Evolutionary conservation across 2,797 vertebrate species (phyloP), one percentile per base, ranked within the genome.

Genomic region (Anas bernieri): DNA sequence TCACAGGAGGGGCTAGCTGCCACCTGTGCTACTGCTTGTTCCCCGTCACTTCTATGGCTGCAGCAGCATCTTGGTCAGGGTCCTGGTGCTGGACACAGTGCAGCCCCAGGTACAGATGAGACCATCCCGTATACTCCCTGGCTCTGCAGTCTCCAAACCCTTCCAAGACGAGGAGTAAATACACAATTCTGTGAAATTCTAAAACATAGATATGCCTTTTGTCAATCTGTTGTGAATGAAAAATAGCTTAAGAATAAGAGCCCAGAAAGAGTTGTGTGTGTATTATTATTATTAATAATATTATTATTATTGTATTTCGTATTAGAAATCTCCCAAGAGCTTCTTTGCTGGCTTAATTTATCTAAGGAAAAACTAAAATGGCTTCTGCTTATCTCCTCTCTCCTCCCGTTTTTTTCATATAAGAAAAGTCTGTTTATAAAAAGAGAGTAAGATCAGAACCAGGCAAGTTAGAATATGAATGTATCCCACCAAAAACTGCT

Each of bases 321-420:
- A 54, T 67, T 13, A 0, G 68, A 93, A 93, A 87, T 82, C 77
- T 92, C 83, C 78, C 59, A 76, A 84, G 25, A 92, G 28, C 83
- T 68, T 85, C 48, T 83, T 95, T 87, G 31, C 75, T 74, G 21
- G 39, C 45, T 85, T 95, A 90, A 88, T 85, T 90, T 88, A 94
- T 92, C 75, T 74, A 80, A 92, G 31, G 31, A 25, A 95, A 88
- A 92, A 78, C 37, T 92, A 83, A 95, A 95, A 95, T 86, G 93
- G 68, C 45, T 94, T 80, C 85, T 90, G 33, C 50, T 72, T 87
- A 48, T 48, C 25, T 92, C 66, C 28, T 90, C 23, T 10, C 31
- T 12, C 23, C 7, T 74, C 33, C 12, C 5, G 3, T 2, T 48
- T 77, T 77, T 58, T 64, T 79, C 35, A 52, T 92, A 16, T 67